Percentiles rank a stretch among this genome's conserved stretches.
Conservation (phyloP, 2,888 invertebrate species). For the Boloria euphrosyne region DNA sequence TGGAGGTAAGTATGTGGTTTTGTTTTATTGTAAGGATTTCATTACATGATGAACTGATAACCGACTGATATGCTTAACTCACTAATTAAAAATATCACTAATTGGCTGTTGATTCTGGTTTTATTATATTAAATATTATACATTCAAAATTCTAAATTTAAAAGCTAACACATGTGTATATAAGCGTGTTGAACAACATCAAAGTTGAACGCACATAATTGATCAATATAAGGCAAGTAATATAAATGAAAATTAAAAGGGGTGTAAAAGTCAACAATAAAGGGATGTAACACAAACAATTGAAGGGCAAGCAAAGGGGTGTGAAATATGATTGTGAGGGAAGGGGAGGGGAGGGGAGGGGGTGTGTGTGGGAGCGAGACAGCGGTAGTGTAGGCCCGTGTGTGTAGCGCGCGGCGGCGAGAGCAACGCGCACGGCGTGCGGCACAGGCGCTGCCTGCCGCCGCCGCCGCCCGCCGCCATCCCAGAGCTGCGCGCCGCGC, state of each 20-base stretch:
- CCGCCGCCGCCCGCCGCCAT: conserved; percentile 92
- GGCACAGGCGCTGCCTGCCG: conserved; percentile 91
- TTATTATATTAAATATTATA: neutral
- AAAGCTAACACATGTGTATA: neutral
- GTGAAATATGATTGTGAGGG: neutral
- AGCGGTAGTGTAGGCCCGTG: conserved; percentile 47
- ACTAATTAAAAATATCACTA: conserved; percentile 23
- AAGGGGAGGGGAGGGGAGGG: neutral
- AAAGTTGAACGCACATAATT: no score
- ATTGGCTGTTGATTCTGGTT: conserved; percentile 31
- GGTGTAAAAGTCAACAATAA: no score
- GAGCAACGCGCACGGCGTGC: conserved; percentile 93
- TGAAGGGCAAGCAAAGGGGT: no score
- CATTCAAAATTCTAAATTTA: neutral
- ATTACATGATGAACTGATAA: conserved; percentile 23
- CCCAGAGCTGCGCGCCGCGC: conserved; percentile 89
- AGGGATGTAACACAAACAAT: no score
- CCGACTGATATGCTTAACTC: conserved; percentile 27
- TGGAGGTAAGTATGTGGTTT: conserved; percentile 28
- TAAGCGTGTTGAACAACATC: no score
- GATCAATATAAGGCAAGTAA: no score
- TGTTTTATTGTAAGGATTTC: conserved; percentile 7
- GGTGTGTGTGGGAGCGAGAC: conserved; percentile 9
- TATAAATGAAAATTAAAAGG: no score
- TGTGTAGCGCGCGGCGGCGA: conserved; percentile 81